Conservation (phyloP, 2,113 vertebrate genomes). For the Cichladusa arquata region DNA sequence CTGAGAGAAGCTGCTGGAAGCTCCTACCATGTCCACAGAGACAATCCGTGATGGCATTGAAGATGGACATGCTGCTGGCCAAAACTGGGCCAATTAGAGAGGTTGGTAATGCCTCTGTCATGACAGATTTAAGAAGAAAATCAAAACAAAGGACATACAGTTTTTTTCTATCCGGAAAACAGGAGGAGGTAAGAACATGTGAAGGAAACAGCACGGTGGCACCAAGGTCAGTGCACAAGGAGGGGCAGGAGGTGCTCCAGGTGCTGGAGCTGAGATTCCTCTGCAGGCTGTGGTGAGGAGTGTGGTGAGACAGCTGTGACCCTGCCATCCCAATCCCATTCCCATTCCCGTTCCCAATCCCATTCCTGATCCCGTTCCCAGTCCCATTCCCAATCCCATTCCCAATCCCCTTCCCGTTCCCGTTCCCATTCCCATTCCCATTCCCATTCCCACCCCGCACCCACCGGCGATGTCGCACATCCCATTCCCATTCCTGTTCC, state of each 20-base stretch:
- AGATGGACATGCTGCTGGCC: neutral
- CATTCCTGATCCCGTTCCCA: too few species aligned
- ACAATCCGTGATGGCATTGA: neutral
- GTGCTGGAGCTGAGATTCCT: rapidly evolving
- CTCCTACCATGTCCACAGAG: too few species aligned
- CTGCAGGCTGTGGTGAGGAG: neutral
- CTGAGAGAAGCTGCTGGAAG: neutral
- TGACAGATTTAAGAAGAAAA: neutral
- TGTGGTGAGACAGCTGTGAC: too few species aligned
- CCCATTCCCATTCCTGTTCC: too few species aligned
- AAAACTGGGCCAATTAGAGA: neutral
- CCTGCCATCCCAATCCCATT: too few species aligned
- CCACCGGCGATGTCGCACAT: too few species aligned
- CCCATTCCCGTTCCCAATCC: too few species aligned
- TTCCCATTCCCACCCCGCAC: too few species aligned
- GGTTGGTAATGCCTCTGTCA: neutral
- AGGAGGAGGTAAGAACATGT: neutral
- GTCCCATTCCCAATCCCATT: too few species aligned
- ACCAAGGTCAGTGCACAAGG: neutral
- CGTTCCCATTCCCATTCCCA: too few species aligned
- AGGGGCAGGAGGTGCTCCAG: neutral
- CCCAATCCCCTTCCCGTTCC: too few species aligned
- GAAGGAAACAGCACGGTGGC: neutral
- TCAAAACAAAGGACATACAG: neutral
- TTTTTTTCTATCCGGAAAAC: neutral